phyloP scores from a whole-genome alignment of 1,140 invertebrate genomes.

The Tetranychus urticae region DNA sequence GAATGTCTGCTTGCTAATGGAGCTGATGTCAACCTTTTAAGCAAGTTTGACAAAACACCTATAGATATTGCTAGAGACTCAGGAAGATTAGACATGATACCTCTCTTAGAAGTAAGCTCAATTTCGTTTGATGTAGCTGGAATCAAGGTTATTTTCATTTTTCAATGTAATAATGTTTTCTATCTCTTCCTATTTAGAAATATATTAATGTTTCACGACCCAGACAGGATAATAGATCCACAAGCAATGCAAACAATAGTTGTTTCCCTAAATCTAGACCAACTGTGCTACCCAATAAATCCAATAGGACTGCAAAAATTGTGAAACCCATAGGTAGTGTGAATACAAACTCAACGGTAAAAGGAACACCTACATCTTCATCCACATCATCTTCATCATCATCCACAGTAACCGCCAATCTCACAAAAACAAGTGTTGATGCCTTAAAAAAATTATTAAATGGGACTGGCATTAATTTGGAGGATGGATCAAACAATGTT shows the following conservation, averaged over 20 bases:
- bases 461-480: not conserved
- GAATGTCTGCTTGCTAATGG: slow-evolving; percentile 41
- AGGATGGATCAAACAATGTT: slow-evolving; percentile 11
- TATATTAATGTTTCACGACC: not conserved
- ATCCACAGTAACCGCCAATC: not conserved
- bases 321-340: not conserved
- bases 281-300: slow-evolving; percentile 5
- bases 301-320: not conserved
- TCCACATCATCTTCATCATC: not conserved
- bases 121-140: no score
- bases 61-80: slow-evolving; percentile 44
- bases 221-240: not conserved
- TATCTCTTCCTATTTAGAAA: slow-evolving; percentile 2
- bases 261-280: not conserved
- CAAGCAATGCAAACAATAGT: not conserved
- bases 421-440: not conserved
- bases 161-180: not conserved
- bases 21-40: slow-evolving; percentile 36
- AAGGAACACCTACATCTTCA: not conserved
- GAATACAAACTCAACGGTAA: not conserved
- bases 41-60: slow-evolving; percentile 64
- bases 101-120: slow-evolving; percentile 27
- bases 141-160: no score
- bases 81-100: slow-evolving; percentile 32
- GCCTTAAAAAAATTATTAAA: slow-evolving; percentile 1